These are phyloP conservation scores for Nerophis lumbriciformis DNA, from an alignment of 2,113 vertebrate species.

Conservation along the genomic window DNA sequence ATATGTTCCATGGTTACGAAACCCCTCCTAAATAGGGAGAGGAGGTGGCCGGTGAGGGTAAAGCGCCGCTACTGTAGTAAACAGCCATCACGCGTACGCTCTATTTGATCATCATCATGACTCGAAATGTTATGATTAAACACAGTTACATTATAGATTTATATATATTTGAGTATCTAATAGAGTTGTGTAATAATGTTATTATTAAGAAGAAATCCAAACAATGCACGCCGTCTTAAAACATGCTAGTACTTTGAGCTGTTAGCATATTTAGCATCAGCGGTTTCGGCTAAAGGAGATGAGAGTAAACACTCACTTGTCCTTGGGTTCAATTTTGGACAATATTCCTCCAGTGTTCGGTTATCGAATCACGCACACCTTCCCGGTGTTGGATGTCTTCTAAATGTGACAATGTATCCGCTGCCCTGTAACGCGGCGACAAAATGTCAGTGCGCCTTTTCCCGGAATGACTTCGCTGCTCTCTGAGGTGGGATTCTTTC, in stretches of 20 bases:
- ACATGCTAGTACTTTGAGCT: slow-evolving; percentile 57
- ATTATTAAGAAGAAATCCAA: background rate
- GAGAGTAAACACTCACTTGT: slow-evolving; percentile 56
- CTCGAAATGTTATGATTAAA: slow-evolving; percentile 31
- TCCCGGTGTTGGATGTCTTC: background rate
- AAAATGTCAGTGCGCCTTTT: slow-evolving; percentile 77
- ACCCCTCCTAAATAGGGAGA: slow-evolving; percentile 12
- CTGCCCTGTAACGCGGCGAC: slow-evolving; percentile 60
- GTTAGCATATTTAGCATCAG: slow-evolving; percentile 62
- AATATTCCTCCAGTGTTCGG: slow-evolving; percentile 4
- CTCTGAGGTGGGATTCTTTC: slow-evolving; percentile 73
- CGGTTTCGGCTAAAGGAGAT: slow-evolving; percentile 58
- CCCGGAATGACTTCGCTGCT: slow-evolving; percentile 78
- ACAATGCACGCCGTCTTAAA: slow-evolving; percentile 20
- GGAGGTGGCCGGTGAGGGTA: slow-evolving; percentile 27
- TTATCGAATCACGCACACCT: background rate
- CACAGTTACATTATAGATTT: background rate
- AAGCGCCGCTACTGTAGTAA: slow-evolving; percentile 56
- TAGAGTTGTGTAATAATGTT: background rate
- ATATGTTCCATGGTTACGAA: background rate
- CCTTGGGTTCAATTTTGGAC: slow-evolving; percentile 36
- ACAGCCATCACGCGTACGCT: slow-evolving; percentile 56
- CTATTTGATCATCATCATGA: slow-evolving; percentile 21
- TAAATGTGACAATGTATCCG: slow-evolving; percentile 42
- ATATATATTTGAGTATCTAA: background rate